Evolutionary conservation across 2,888 invertebrate genomes (phyloP).

Genomic region (Erynnis tages): DNA sequence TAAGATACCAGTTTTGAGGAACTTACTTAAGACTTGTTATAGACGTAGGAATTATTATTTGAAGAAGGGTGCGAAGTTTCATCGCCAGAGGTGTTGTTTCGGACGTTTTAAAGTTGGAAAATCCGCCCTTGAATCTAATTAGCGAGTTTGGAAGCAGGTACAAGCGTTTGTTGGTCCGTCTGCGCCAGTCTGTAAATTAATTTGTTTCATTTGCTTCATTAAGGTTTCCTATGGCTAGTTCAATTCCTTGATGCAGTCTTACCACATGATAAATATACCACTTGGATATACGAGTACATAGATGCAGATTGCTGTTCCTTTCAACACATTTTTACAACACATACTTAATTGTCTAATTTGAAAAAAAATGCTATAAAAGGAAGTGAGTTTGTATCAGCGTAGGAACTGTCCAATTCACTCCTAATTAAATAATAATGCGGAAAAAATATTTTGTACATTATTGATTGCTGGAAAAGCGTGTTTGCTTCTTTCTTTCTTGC

Average conservation of each 20-base stretch:
- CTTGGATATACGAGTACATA: no score
- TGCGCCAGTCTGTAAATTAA: slow-evolving; percentile 39
- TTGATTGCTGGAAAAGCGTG: no score
- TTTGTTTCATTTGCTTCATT: slow-evolving; percentile 36
- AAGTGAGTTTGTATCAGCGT: no score
- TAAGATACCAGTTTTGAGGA: slow-evolving; percentile 3
- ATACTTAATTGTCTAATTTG: no score
- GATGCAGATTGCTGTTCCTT: no score
- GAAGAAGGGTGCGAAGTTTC: slow-evolving; percentile 20
- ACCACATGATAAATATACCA: no score
- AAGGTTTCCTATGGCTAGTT: not conserved
- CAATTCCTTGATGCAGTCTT: no score
- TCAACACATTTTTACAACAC: not conserved
- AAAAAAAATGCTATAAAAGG: no score
- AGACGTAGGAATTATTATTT: not conserved
- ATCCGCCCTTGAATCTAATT: slow-evolving; percentile 37
- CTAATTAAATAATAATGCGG: no score
- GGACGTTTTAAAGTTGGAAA: slow-evolving; percentile 39
- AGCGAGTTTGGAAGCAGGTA: slow-evolving; percentile 36
- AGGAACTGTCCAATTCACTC: no score
- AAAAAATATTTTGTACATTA: no score
- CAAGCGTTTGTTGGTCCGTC: slow-evolving; percentile 28
- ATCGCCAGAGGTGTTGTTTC: slow-evolving; percentile 34
- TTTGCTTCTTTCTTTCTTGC: no score
- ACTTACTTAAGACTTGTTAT: slow-evolving; percentile 2